Base-by-base conservation (phyloP, 1,140 invertebrate genomes). In the Atta cephalotes region DNA sequence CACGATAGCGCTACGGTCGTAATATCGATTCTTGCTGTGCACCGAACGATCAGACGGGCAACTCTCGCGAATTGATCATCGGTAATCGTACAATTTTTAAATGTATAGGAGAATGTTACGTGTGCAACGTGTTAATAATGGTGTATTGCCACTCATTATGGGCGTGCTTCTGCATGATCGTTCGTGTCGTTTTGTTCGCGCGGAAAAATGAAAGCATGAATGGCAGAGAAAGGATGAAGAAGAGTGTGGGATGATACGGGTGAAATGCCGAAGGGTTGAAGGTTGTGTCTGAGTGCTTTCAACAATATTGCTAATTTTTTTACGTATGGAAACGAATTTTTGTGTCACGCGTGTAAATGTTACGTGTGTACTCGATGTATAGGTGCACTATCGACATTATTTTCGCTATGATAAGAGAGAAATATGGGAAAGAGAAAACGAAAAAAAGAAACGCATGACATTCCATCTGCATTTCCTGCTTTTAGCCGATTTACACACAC, bases 91-190 rank as follows among this genome's bases (percentile, higher is more conserved):
- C 82, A 86, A 90, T 90, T 90, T 77, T 84, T 89, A 88, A 82
- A 65, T 78, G 62, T 51, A 84, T 89, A 90, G 85, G 56, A 87
- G 80, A 85, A 85, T 91, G 89, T 89, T 87, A 89, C 87, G 87
- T 91, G 85, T 90, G 80, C 71, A 85, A 65, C 51, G 49, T 86
- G 88, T 91, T 90, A 90, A 90, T 74, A 88, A 87, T 71, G 70
- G 35, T 90, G 49, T 88, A 90, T 85, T 65, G 71, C 65, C 87
- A 87, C 16, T 91, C 65, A 76, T 90, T 91, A 77, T 91, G 90
- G 66, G 85, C 85, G 87, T 91, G 90, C 89, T 91, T 91, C 76
- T 91, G 84, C 87, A 91, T 90, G 87, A 89, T 91, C 66, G 80
- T 89, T 91, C 68, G 62, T 89, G 76, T 65, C 45, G 85, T 91